phyloP scores from a whole-genome alignment of 2,113 vertebrate genomes.

The Lamprologus callipterus region DNA sequence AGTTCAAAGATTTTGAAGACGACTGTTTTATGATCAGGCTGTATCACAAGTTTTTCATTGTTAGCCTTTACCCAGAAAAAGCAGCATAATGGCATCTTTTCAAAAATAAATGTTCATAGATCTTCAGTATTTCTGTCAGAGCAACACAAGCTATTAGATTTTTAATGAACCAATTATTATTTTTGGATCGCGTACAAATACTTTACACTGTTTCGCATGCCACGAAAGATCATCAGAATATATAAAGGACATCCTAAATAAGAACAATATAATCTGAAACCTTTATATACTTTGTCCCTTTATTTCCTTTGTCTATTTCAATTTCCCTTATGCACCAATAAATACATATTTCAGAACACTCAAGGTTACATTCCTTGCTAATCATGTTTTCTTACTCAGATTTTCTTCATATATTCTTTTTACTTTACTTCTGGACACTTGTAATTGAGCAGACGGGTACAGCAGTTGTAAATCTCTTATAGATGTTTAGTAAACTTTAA shows the following conservation, averaged over 20 bases:
- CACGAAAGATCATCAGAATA: accelerated
- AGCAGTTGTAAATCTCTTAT: background rate
- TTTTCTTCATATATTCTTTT: background rate
- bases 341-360: background rate
- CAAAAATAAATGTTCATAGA: background rate
- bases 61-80: background rate
- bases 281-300: background rate
- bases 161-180: background rate
- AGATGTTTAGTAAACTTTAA: background rate
- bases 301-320: background rate
- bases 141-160: background rate
- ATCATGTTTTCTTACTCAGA: background rate
- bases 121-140: background rate
- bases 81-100: background rate
- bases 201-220: background rate
- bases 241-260: accelerated
- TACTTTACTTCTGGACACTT: background rate
- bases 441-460: background rate
- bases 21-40: too few species aligned
- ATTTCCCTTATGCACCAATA: background rate
- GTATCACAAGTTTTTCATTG: background rate
- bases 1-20: too few species aligned
- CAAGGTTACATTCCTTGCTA: background rate
- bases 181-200: accelerated
- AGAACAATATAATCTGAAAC: background rate